Evolutionary conservation across 2,113 vertebrate species (phyloP).

Genomic region (Talpa occidentalis): DNA sequence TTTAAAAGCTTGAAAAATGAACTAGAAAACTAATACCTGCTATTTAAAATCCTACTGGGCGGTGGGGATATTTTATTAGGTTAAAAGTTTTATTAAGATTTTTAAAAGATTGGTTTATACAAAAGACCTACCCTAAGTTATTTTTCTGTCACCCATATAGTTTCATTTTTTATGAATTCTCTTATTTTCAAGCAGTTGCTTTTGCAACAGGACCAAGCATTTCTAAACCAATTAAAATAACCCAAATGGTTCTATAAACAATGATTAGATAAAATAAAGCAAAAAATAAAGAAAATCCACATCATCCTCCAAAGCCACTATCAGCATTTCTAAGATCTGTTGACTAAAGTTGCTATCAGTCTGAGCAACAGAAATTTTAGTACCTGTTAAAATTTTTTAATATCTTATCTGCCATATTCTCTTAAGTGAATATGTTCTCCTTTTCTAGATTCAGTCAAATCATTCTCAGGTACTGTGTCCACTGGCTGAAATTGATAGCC

Average conservation of each 20-base stretch:
- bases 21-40: constrained; percentile 15
- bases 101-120: not conserved
- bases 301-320: not conserved
- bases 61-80: not conserved
- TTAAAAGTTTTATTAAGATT: constrained; percentile 4
- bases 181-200: not conserved
- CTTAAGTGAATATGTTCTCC: not conserved
- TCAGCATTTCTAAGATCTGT: not conserved
- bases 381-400: not conserved
- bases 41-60: not conserved
- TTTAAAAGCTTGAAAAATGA: not conserved
- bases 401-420: not conserved
- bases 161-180: not conserved
- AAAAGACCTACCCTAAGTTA: not conserved
- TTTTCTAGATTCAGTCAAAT: not conserved
- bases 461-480: not conserved
- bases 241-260: not conserved
- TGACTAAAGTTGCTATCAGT: not conserved
- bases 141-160: not conserved
- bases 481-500: not conserved
- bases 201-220: not conserved
- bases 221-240: constrained; percentile 45
- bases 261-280: not conserved
- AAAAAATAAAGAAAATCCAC: not conserved
- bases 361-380: not conserved